Percentiles rank a stretch among this genome's conserved stretches.
These are phyloP conservation scores for Bombus pyrosoma DNA, from an alignment of 1,140 invertebrate genomes.

Conservation along the genomic window DNA sequence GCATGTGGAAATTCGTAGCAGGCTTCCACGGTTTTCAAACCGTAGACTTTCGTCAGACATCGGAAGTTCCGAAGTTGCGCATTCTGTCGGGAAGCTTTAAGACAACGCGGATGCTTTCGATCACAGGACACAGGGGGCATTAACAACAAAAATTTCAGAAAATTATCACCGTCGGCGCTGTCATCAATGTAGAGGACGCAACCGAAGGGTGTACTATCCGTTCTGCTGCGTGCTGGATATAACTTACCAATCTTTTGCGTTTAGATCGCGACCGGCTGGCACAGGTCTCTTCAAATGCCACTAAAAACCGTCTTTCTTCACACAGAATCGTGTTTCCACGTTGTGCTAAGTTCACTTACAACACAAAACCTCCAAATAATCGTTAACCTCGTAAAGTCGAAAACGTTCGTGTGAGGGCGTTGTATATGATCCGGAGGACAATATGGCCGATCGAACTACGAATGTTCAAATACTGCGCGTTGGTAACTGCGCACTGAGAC, in stretches of 20 bases:
- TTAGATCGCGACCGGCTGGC: background rate
- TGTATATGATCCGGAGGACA: conserved; percentile 76
- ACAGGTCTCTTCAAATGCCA: background rate
- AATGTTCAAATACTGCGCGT: conserved; percentile 70
- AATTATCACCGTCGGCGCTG: conserved; percentile 89
- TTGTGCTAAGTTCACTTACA: background rate
- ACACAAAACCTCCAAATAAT: conserved; percentile 54
- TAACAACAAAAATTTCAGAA: conserved; percentile 87
- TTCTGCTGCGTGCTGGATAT: conserved; percentile 56
- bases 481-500: conserved; percentile 57
- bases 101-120: conserved; percentile 84
- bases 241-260: conserved; percentile 42
- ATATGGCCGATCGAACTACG: conserved; percentile 76
- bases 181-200: conserved; percentile 85
- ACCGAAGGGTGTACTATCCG: conserved; percentile 66
- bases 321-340: conserved; percentile 25
- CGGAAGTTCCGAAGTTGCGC: conserved; percentile 76
- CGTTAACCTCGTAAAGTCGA: conserved; percentile 80
- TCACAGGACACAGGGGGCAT: conserved; percentile 86
- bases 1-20: conserved; percentile 47
- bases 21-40: conserved; percentile 42
- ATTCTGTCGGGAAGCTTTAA: conserved; percentile 83
- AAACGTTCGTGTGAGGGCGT: conserved; percentile 85
- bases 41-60: conserved; percentile 49
- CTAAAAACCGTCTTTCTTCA: conserved; percentile 32